phyloP scores from a whole-genome alignment of 2,113 vertebrate species.

The Melierax canorus region DNA sequence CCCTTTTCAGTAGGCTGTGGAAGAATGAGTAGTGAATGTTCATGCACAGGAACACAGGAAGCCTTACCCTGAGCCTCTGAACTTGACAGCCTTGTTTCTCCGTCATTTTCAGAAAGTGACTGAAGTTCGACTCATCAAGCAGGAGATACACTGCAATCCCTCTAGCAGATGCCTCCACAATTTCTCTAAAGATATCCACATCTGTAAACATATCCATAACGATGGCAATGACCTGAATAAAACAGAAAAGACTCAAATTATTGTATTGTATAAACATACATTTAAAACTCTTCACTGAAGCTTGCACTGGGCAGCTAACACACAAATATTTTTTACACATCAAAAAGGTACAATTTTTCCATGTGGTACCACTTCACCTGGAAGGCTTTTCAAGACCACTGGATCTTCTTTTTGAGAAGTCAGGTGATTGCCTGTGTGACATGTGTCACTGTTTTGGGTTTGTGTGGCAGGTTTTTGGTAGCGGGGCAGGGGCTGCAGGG shows the following conservation, averaged over 20 bases:
- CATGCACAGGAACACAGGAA: not conserved
- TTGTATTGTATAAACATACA: not conserved
- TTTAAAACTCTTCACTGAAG: not conserved
- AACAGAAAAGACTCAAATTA: slow-evolving; percentile 13
- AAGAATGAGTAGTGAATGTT: not conserved
- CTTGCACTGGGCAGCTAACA: not conserved
- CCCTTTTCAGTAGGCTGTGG: not conserved
- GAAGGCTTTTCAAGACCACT: not conserved
- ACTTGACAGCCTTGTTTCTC: slow-evolving; percentile 89
- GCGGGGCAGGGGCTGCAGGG: no score
- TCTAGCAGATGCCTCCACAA: slow-evolving; percentile 85
- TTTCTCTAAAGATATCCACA: slow-evolving; percentile 93
- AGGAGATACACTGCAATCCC: slow-evolving; percentile 90
- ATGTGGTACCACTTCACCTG: not conserved
- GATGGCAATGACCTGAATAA: slow-evolving; percentile 87
- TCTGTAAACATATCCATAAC: slow-evolving; percentile 97
- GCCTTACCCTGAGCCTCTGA: slow-evolving; percentile 91
- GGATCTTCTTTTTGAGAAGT: not conserved
- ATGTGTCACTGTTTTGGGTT: not conserved
- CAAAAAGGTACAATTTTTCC: not conserved
- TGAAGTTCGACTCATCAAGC: slow-evolving; percentile 85
- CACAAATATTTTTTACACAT: not conserved
- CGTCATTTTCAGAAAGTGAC: slow-evolving; percentile 87
- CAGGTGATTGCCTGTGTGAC: not conserved
- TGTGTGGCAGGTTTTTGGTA: no score